Percentiles rank a stretch among this genome's conserved stretches.
phyloP scores from a whole-genome alignment of 2,113 vertebrate species.

The Ivindomyrus marchei region DNA sequence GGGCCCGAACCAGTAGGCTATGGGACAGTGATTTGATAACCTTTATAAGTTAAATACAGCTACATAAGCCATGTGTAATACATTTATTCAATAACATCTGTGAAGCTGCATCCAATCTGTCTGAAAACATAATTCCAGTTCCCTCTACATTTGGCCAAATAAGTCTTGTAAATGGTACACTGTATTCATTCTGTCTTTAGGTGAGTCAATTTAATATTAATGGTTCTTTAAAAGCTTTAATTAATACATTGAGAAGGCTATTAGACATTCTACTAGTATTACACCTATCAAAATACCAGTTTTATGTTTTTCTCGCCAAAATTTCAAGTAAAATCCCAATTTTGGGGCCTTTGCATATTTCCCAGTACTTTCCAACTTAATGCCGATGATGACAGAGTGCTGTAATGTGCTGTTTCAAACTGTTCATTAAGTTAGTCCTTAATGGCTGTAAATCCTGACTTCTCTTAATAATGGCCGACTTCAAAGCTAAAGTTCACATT shows the following conservation, averaged over 20 bases:
- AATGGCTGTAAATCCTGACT: background rate
- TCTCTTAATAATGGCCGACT: background rate
- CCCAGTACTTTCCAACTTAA: background rate
- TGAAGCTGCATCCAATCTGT: background rate
- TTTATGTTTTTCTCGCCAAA: background rate
- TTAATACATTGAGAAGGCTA: background rate
- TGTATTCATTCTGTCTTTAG: background rate
- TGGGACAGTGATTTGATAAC: background rate
- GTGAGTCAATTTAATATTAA: background rate
- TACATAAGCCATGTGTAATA: background rate
- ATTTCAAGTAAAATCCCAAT: background rate
- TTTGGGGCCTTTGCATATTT: background rate
- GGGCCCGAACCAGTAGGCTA: background rate
- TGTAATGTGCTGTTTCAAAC: background rate
- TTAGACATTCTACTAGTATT: background rate
- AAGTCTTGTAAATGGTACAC: background rate
- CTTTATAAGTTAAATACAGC: background rate
- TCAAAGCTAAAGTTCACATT: conserved; percentile 1
- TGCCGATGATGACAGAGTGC: background rate
- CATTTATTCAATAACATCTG: background rate
- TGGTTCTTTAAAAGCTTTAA: background rate
- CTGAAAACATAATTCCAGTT: background rate
- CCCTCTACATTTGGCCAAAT: background rate
- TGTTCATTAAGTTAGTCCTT: background rate
- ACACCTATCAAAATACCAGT: background rate